phyloP scores from a whole-genome alignment of 2,113 vertebrate genomes.

The Psephotus haematonotus region DNA sequence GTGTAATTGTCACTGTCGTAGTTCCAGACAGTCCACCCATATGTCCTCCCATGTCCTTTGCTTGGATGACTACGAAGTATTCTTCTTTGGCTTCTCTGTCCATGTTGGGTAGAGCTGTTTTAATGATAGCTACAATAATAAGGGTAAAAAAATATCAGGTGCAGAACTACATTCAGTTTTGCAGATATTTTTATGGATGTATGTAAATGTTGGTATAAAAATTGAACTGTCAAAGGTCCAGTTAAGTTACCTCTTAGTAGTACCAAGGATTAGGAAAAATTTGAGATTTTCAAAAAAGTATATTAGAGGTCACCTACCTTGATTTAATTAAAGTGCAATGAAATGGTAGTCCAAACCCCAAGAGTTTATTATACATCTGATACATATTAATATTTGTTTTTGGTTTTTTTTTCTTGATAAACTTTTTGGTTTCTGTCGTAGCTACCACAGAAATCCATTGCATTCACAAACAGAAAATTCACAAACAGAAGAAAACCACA shows the following conservation, averaged over 20 bases:
- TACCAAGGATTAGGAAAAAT: neutral
- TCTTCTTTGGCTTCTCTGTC: slow-evolving; percentile 98
- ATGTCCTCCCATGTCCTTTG: slow-evolving; percentile 99
- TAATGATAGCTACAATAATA: slow-evolving; percentile 87
- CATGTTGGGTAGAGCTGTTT: slow-evolving; percentile 96
- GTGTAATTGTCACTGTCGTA: slow-evolving; percentile 92
- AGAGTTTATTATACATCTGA: neutral
- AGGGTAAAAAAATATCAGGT: neutral
- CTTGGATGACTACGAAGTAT: slow-evolving; percentile 97
- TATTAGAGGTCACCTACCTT: neutral
- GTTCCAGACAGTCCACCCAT: slow-evolving; percentile 97
- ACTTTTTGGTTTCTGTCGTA: neutral
- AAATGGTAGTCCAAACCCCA: neutral
- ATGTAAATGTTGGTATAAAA: neutral
- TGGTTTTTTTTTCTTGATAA: neutral
- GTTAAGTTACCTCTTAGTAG: neutral
- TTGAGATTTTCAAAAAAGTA: neutral
- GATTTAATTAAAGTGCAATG: neutral
- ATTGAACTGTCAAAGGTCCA: neutral
- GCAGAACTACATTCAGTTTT: neutral
- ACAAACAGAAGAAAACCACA: neutral
- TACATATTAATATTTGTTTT: too few relatives aligned
- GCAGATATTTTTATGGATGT: neutral
- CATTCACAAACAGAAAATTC: neutral
- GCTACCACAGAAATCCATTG: neutral